These are phyloP conservation scores for Sphenodon punctatus DNA, from an alignment of 2,797 vertebrate species.

Conservation along the genomic window DNA sequence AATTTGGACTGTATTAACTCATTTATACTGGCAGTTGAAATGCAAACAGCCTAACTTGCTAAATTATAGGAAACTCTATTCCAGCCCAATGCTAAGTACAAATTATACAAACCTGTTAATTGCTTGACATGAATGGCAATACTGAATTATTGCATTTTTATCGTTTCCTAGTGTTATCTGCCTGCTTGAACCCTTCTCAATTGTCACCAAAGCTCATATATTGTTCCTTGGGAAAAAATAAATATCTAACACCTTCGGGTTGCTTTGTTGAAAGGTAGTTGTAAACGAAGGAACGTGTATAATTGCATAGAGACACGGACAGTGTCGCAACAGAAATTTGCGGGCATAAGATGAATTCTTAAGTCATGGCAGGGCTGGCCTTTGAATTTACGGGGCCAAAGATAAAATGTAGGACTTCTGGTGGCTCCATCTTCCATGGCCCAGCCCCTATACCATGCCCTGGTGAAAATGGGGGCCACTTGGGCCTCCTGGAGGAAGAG, in stretches of 20 bases:
- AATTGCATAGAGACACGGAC: background rate
- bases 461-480: no score
- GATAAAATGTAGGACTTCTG: no score
- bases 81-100: background rate
- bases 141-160: constrained; percentile 7
- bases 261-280: fast-evolving
- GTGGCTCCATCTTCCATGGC: no score
- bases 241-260: background rate
- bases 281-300: fast-evolving
- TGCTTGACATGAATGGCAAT: background rate
- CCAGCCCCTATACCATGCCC: no score
- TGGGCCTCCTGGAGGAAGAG: no score
- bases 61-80: background rate
- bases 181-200: background rate
- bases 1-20: constrained; percentile 30
- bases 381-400: no score
- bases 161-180: background rate
- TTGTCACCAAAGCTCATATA: background rate
- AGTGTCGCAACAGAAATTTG: fast-evolving
- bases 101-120: background rate
- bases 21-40: constrained; percentile 12
- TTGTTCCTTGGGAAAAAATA: background rate
- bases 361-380: no score
- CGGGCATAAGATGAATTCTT: no score
- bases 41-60: background rate